phyloP scores from a whole-genome alignment of 2,888 invertebrate species.

The Azorinus chamasolen region DNA sequence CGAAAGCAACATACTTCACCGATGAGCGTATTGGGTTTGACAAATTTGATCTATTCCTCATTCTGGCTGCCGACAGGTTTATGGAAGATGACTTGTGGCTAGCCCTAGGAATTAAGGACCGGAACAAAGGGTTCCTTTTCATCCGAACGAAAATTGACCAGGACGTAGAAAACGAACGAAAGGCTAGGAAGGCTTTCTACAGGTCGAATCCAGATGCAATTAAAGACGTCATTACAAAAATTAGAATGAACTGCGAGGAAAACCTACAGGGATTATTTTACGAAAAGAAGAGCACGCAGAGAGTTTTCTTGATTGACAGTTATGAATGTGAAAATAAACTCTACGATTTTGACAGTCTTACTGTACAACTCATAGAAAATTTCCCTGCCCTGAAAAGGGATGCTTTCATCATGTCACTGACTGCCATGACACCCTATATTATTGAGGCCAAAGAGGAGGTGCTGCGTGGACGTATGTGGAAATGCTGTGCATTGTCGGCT shows the following conservation, averaged over 20 bases:
- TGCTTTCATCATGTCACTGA: slow-evolving; percentile 6
- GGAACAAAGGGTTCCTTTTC: slow-evolving; percentile 25
- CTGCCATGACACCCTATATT: background rate
- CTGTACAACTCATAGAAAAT: background rate
- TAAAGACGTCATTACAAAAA: background rate
- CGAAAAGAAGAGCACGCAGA: too few species aligned
- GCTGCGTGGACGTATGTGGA: slow-evolving; percentile 1
- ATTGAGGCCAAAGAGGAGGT: slow-evolving; percentile 4
- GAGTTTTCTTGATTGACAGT: slow-evolving; percentile 8
- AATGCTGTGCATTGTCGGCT: background rate
- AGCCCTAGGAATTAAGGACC: slow-evolving; percentile 12
- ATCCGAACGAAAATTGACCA: slow-evolving; percentile 28
- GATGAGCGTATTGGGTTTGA: slow-evolving; percentile 2
- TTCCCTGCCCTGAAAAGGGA: slow-evolving; percentile 8
- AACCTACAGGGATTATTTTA: too few species aligned
- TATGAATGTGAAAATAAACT: background rate
- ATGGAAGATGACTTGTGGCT: slow-evolving; percentile 41
- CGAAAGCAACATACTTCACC: slow-evolving; percentile 21
- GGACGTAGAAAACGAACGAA: slow-evolving; percentile 4
- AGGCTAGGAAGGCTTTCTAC: background rate
- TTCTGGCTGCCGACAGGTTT: slow-evolving; percentile 14
- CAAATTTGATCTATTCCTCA: slow-evolving; percentile 22
- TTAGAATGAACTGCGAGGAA: background rate
- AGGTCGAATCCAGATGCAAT: background rate
- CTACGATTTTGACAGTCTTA: slow-evolving; percentile 1